Percentiles rank a stretch among this genome's conserved stretches.
Conservation (phyloP, 2,888 invertebrate genomes). For the Litoditis marina region DNA sequence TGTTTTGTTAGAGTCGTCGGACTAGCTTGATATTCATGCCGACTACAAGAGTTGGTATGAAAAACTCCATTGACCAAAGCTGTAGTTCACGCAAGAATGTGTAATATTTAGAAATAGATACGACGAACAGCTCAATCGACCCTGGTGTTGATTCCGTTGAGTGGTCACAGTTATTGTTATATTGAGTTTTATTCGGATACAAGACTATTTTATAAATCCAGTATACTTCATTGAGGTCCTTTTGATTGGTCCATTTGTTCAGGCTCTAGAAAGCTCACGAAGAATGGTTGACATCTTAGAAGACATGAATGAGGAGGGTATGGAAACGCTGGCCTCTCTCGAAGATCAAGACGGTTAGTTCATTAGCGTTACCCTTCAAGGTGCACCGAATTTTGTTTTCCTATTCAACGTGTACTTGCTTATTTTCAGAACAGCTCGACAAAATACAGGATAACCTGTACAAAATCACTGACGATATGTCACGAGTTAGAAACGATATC, state of each 20-base stretch:
- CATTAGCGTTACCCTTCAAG: no score
- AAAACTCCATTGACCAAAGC: no score
- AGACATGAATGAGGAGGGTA: conserved; percentile 34
- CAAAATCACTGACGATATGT: conserved; percentile 31
- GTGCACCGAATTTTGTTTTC: conserved; percentile 2
- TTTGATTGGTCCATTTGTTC: conserved; percentile 8
- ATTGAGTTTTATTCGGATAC: no score
- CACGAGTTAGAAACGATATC: conserved; percentile 30
- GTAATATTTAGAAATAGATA: no score
- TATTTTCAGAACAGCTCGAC: conserved; percentile 36
- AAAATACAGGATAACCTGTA: conserved; percentile 34
- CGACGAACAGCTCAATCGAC: no score
- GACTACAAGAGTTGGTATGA: no score
- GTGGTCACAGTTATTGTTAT: no score
- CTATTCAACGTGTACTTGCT: neutral
- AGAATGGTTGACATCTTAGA: conserved; percentile 33
- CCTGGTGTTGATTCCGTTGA: no score
- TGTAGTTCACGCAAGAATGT: no score
- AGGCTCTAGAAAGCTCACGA: conserved; percentile 34
- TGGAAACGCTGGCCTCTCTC: conserved; percentile 32
- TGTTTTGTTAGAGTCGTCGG: no score
- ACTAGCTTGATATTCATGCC: no score
- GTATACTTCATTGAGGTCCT: neutral
- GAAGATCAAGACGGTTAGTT: conserved; percentile 48
- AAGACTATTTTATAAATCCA: no score